These are phyloP conservation scores for Knipowitschia caucasica DNA, from an alignment of 2,797 vertebrate genomes.

Conservation along the genomic window DNA sequence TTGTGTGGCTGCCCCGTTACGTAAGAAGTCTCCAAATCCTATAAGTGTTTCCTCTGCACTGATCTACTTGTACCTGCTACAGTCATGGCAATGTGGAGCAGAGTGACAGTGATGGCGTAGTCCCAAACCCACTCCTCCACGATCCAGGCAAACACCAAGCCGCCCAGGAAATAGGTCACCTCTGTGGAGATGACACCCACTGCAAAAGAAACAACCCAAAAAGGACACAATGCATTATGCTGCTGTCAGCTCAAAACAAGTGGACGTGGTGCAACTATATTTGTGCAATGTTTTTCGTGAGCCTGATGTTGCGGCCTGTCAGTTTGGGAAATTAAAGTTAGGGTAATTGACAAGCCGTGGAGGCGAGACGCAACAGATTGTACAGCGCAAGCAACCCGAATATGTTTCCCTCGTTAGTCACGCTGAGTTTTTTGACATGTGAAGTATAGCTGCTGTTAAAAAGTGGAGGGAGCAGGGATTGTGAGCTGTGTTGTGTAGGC, in stretches of 20 bases:
- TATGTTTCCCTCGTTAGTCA: background rate
- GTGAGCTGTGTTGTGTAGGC: background rate
- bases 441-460: background rate
- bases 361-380: background rate
- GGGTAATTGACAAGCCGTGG: too few species aligned
- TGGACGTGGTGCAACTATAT: background rate
- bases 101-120: slow-evolving; percentile 85
- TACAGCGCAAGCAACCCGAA: background rate
- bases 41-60: slow-evolving; percentile 40
- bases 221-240: background rate
- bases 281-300: background rate
- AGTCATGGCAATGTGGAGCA: slow-evolving; percentile 83
- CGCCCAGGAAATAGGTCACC: slow-evolving; percentile 80
- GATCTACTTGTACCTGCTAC: slow-evolving; percentile 69
- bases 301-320: background rate
- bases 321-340: background rate
- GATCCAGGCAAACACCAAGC: slow-evolving; percentile 83
- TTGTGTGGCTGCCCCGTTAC: slow-evolving; percentile 27
- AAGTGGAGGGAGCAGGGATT: background rate
- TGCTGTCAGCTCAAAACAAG: background rate
- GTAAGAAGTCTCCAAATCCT: slow-evolving; percentile 44
- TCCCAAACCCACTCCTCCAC: slow-evolving; percentile 93
- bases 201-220: too few species aligned
- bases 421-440: background rate
- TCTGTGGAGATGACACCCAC: slow-evolving; percentile 85